Base-by-base conservation (phyloP, 2,888 invertebrate species). In the Cheilosia soror region DNA sequence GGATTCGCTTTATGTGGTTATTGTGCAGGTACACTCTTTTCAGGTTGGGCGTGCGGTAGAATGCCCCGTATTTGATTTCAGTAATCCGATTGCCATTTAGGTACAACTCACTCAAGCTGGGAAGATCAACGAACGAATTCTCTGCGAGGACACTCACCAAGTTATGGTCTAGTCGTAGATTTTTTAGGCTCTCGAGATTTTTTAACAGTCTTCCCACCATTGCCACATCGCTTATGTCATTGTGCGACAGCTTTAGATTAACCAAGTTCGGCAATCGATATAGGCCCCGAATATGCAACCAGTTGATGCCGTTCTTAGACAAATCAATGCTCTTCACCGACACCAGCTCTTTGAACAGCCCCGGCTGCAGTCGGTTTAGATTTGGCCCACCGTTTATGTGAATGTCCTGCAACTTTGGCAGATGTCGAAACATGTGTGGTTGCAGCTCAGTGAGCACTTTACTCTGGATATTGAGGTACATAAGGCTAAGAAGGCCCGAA, bases 71-170 rank as follows among this genome's bases (percentile, higher is more conserved):
- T 84, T 95, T 95, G 66, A 97, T 94, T 88, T 96, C 95, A 15
- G 94, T 94, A 55, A 97, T 96, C 55, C 94, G 93, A 90, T 97
- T 97, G 88, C 95, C 94, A 7, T 96, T 95, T 53, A 97, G 90
- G 77, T 94, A 94, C 58, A 97, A 89, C 86, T 94, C 94, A 81
- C 95, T 94, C 11, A 97, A 91, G 89, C 95, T 94, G 0, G 96
- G 95, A 82, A 96, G 93, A 90, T 97, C 96, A 2, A 96, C 96
- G 91, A 97, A 97, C 0, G 96, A 95, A 0, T 95, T 96, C 92
- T 97, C 97, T 42, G 93, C 93, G 42, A 97, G 92, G 87, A 95
- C 94, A 78, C 94, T 95, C 66, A 97, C 95, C 33, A 93, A 92
- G 90, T 97, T 97, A 71, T 94, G 92, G 89, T 96, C 96, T 13